Evolutionary conservation across 2,797 vertebrate genomes (phyloP).

Genomic region (Staurois parvus): DNA sequence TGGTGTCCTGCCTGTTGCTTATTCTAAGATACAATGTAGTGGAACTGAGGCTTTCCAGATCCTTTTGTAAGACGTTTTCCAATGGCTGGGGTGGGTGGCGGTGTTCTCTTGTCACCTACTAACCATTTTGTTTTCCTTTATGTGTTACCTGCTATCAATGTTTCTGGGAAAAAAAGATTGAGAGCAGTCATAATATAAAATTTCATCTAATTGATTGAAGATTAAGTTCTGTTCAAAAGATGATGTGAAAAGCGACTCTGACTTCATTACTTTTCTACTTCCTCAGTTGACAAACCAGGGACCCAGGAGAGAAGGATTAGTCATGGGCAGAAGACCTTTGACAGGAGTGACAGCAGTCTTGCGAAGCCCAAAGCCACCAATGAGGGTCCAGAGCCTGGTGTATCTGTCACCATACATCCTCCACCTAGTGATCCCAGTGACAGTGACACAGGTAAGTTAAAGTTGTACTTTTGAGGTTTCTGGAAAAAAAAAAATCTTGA

Average conservation of each 20-base stretch:
- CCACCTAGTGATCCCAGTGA: constrained; percentile 65
- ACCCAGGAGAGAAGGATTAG: constrained; percentile 64
- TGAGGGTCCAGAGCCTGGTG: constrained; percentile 59
- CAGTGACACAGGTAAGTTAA: constrained; percentile 66
- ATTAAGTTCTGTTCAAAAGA: too few relatives aligned
- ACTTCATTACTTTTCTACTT: too few relatives aligned
- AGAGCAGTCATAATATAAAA: too few relatives aligned
- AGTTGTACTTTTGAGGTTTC: too few relatives aligned
- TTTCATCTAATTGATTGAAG: too few relatives aligned
- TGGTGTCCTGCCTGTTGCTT: too few relatives aligned
- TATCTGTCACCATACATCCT: constrained; percentile 62
- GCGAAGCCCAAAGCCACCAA: constrained; percentile 45
- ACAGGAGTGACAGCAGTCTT: constrained; percentile 46
- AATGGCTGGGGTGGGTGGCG: background rate
- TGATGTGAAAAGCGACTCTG: too few relatives aligned
- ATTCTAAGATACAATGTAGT: constrained; percentile 1
- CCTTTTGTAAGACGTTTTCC: too few relatives aligned
- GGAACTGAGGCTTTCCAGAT: constrained; percentile 39
- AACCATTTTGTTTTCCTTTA: background rate
- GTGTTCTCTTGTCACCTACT: constrained; percentile 19
- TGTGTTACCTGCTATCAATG: background rate
- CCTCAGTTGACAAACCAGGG: constrained; percentile 66
- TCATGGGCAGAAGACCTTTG: constrained; percentile 40
- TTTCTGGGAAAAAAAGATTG: too few relatives aligned
- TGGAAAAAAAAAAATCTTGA: too few relatives aligned